These are phyloP conservation scores for Nematostella vectensis DNA, from an alignment of 92 coral and sea anemone species.

Conservation along the genomic window DNA sequence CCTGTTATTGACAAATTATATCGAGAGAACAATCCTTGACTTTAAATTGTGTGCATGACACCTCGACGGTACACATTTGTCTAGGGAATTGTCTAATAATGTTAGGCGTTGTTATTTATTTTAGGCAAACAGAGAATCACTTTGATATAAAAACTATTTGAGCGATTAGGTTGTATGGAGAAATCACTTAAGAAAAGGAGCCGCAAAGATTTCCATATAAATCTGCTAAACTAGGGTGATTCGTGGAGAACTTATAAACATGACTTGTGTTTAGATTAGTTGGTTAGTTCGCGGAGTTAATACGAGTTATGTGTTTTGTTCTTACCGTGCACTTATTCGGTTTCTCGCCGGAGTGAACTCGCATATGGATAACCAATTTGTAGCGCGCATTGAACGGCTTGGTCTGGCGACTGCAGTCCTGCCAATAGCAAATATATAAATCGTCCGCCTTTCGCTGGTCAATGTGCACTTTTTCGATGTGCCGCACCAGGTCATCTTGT, in stretches of 20 bases:
- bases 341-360: slow-evolving; percentile 98
- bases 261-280: background rate
- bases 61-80: slow-evolving; percentile 3
- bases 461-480: slow-evolving; percentile 95
- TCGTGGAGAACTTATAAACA: background rate
- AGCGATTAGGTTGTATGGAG: slow-evolving; percentile 3
- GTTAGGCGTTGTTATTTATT: slow-evolving; percentile 5
- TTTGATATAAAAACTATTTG: slow-evolving; percentile 4
- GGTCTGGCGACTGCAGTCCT: slow-evolving; percentile 85
- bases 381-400: slow-evolving; percentile 90
- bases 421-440: slow-evolving; percentile 94
- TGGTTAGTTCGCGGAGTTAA: too few relatives aligned
- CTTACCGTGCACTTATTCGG: slow-evolving; percentile 99
- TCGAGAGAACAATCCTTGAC: background rate
- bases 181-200: slow-evolving; percentile 1
- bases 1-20: background rate
- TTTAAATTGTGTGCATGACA: background rate
- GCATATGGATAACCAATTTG: slow-evolving; percentile 80
- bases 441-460: slow-evolving; percentile 99
- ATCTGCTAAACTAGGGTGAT: too few relatives aligned
- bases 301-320: background rate
- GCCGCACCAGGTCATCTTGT: slow-evolving; percentile 91
- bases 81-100: slow-evolving; percentile 4
- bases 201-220: background rate
- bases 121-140: background rate